A percentile compares a stretch with the other conserved stretches of the same genome.
Conservation (phyloP, 2,888 invertebrate genomes). For the Dusona sp. region DNA sequence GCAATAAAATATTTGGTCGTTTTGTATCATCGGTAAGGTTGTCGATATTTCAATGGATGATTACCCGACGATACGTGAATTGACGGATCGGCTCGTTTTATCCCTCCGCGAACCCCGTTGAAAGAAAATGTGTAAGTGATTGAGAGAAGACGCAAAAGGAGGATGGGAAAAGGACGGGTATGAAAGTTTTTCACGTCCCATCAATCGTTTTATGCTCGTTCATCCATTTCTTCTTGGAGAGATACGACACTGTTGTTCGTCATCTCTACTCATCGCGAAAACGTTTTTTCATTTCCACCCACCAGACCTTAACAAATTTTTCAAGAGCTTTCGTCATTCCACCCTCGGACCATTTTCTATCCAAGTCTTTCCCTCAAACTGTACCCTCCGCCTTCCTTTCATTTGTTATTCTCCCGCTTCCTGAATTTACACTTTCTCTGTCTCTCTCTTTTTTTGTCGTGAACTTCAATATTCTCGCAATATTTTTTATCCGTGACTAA, state of each 20-base stretch:
- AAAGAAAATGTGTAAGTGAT: constrained; percentile 39
- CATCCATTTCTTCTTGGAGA: constrained; percentile 62
- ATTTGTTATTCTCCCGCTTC: constrained; percentile 80
- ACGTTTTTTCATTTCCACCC: constrained; percentile 39
- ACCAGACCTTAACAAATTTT: constrained; percentile 54
- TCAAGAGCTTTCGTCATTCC: constrained; percentile 62
- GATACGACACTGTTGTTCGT: constrained; percentile 54
- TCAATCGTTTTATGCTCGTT: constrained; percentile 66
- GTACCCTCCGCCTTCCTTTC: constrained; percentile 70
- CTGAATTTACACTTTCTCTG: constrained; percentile 70
- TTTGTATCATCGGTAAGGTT: constrained; percentile 26
- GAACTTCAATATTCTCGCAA: not conserved
- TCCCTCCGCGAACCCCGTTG: constrained; percentile 40
- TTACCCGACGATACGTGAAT: constrained; percentile 35
- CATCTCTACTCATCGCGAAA: constrained; percentile 54
- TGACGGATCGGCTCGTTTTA: constrained; percentile 55
- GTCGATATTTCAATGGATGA: constrained; percentile 25
- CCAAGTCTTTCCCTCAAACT: constrained; percentile 60
- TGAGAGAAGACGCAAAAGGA: constrained; percentile 23
- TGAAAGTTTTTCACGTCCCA: constrained; percentile 55
- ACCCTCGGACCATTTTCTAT: constrained; percentile 74
- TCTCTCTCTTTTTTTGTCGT: not conserved
- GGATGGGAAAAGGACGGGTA: constrained; percentile 2
- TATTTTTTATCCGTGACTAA: constrained; percentile 24
- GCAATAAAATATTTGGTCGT: constrained; percentile 20